Evolutionary conservation across 2,113 vertebrate species (phyloP).

Genomic region (Dolichotis patagonum): DNA sequence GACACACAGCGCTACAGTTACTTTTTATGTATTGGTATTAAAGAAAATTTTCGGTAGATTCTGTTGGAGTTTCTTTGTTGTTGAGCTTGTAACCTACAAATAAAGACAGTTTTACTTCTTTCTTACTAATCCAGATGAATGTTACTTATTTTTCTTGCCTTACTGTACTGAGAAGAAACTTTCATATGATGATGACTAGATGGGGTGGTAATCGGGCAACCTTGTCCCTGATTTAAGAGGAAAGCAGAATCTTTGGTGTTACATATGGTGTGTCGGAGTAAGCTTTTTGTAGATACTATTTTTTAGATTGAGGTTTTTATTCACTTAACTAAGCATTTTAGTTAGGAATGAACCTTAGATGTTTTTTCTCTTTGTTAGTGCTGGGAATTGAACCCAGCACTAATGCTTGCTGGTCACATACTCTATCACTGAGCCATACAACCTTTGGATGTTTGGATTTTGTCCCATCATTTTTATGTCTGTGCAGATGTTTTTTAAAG

Average conservation of each 20-base stretch:
- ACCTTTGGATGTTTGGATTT: neutral
- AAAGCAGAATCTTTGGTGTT: neutral
- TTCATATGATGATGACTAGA: neutral
- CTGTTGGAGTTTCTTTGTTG: neutral
- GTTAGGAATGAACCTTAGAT: neutral
- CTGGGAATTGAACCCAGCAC: neutral
- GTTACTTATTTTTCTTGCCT: neutral
- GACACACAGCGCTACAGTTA: neutral
- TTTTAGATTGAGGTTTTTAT: neutral
- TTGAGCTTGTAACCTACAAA: neutral
- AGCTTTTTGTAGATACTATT: neutral
- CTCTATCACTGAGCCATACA: neutral
- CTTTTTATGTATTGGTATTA: neutral
- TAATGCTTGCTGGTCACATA: neutral
- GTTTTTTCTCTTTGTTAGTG: neutral
- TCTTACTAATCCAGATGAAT: neutral
- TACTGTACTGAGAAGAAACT: neutral
- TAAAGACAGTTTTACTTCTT: neutral
- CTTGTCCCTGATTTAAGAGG: neutral
- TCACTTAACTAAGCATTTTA: neutral
- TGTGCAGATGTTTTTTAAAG: neutral
- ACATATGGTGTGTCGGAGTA: neutral
- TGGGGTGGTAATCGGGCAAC: neutral
- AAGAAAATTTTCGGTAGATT: neutral
- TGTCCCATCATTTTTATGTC: conserved; percentile 17